These are phyloP conservation scores for Nymphalis io DNA, from an alignment of 1,140 invertebrate genomes.

Conservation along the genomic window DNA sequence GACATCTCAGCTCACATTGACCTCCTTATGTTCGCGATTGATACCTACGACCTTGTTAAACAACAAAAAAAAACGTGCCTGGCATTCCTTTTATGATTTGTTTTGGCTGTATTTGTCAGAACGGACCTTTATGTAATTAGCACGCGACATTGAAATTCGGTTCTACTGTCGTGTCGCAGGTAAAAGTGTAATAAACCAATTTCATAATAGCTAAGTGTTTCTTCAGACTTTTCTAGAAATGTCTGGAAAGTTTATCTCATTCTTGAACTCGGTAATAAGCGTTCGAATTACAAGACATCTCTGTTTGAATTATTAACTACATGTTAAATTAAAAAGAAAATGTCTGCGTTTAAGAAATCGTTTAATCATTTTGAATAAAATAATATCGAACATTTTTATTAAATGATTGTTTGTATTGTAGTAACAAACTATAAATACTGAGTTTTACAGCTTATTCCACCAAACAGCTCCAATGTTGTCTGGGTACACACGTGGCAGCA, in stretches of 20 bases:
- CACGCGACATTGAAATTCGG: neutral
- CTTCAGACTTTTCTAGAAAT: slow-evolving; percentile 3
- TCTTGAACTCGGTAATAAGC: neutral
- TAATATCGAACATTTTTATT: no score
- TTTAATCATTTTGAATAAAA: no score
- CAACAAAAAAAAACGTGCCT: slow-evolving; percentile 28
- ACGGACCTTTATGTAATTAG: slow-evolving; percentile 10
- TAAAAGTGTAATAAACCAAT: slow-evolving; percentile 3
- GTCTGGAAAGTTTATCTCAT: slow-evolving; percentile 18
- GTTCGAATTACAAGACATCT: neutral
- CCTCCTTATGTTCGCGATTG: slow-evolving; percentile 39
- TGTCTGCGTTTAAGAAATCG: no score
- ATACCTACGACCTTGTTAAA: slow-evolving; percentile 26
- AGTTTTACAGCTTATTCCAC: no score
- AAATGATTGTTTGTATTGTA: no score
- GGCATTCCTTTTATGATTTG: slow-evolving; percentile 30
- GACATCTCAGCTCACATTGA: slow-evolving; percentile 45
- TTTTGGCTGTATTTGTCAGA: slow-evolving; percentile 21
- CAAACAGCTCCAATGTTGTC: no score
- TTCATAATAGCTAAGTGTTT: slow-evolving; percentile 11
- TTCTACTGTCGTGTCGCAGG: neutral
- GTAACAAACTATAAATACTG: no score
- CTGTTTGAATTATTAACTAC: no score
- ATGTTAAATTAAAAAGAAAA: no score
- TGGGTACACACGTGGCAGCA: no score